Evolutionary conservation across 1,140 invertebrate species (phyloP), one percentile per base, ranked within the genome.

Genomic region (Megathymus violae): DNA sequence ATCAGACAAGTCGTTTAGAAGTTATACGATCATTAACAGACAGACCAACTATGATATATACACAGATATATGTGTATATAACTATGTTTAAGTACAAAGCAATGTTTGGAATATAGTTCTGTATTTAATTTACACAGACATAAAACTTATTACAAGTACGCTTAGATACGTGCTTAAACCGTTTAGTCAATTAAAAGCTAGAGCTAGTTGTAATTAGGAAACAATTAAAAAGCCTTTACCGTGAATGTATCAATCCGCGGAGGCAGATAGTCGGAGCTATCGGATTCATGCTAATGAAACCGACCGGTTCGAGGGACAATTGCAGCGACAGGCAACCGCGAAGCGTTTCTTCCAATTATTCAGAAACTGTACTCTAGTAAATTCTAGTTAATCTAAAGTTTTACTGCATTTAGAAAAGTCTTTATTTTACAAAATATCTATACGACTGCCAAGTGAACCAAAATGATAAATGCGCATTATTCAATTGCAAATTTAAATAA

Each of bases 171-270:
- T 46, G 54, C 54, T 54, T 51, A 54, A 56, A 62, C 40, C 59
- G 51, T 62, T 62, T 34, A 59, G 54, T 62, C 59, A 56, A 62
- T 38, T 56, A 48, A 61, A 58, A 54, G 46, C 60, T 56, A 62
- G 54, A 50, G 59, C 65, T 50, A 69, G 64, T 64, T 70, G 76
- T 83, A 87, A 89, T 87, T 81, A 83, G 75, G 54, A 54, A 74
- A 69, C 66, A 50, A 76, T 70, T 79, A 81, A 80, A 78, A 62
- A 80, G 77, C 73, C 75, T 84, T 88, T 81, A 78, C 71, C 72
- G 76, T 82, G 77, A 80, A 89, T 74, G 80, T 87, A 84, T 88
- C 87, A 88, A 88, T 89, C 83, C 68, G 63, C 71, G 59, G 61
- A 74, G 67, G 69, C 74, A 80, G 61, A 78, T 77, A 79, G 78